phyloP scores from a whole-genome alignment of 2,888 invertebrate species.

The Drosophila mimetica region DNA sequence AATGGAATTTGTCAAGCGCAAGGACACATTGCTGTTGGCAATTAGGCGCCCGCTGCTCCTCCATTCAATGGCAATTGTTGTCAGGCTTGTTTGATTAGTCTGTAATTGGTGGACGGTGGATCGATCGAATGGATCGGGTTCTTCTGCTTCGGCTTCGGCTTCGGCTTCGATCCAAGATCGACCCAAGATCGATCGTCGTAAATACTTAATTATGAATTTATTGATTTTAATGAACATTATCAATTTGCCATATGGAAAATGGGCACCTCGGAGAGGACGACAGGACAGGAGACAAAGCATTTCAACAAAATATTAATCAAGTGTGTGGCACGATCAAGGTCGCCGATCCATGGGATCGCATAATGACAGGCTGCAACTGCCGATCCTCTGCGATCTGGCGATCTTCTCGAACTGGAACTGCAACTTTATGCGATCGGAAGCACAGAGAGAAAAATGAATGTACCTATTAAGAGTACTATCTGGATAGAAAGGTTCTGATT shows the following conservation, averaged over 20 bases:
- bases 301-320: slow-evolving; percentile 63
- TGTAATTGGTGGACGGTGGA: slow-evolving; percentile 60
- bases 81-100: slow-evolving; percentile 78
- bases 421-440: not conserved
- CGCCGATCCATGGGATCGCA: slow-evolving; percentile 24
- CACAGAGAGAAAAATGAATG: not conserved
- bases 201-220: slow-evolving; percentile 73
- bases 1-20: slow-evolving; percentile 75
- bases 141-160: too few relatives aligned
- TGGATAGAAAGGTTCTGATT: not conserved
- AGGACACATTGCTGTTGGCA: slow-evolving; percentile 74
- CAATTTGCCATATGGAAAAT: slow-evolving; percentile 65
- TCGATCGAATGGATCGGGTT: not conserved
- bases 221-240: slow-evolving; percentile 78
- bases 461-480: too few relatives aligned
- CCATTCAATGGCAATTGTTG: slow-evolving; percentile 67
- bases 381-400: slow-evolving; percentile 5
- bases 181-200: slow-evolving; percentile 15
- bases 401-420: slow-evolving; percentile 15
- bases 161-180: not conserved
- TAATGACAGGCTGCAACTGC: slow-evolving; percentile 29
- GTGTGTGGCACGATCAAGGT: slow-evolving; percentile 28
- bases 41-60: slow-evolving; percentile 58
- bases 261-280: slow-evolving; percentile 2
- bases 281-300: slow-evolving; percentile 30